Conservation (phyloP, 1,140 invertebrate genomes). For the Macrotrachela quadricornifera region DNA sequence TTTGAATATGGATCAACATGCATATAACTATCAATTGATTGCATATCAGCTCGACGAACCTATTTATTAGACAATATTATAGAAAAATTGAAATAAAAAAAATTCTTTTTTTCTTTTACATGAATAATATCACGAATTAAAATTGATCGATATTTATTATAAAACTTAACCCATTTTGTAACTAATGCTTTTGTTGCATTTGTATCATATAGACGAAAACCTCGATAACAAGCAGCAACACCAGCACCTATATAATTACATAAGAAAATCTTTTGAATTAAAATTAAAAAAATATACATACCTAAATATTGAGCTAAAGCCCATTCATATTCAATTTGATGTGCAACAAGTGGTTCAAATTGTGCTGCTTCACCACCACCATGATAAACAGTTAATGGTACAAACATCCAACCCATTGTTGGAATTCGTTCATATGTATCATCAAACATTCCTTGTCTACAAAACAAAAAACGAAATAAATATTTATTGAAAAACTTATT, state of each 20-base stretch:
- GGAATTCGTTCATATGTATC: neutral
- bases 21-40: slow-evolving; percentile 6
- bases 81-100: no score
- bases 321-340: slow-evolving; percentile 3
- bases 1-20: slow-evolving; percentile 1
- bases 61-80: no score
- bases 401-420: slow-evolving; percentile 6
- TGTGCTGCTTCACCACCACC: neutral
- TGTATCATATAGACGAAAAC: slow-evolving; percentile 1
- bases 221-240: slow-evolving; percentile 7
- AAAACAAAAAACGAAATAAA: neutral
- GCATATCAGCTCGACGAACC: slow-evolving; percentile 1
- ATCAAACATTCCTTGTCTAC: slow-evolving; percentile 6
- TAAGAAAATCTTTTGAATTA: no score
- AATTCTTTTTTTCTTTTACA: neutral
- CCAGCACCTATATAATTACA: no score
- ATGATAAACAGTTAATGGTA: slow-evolving; percentile 1
- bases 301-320: slow-evolving; percentile 7
- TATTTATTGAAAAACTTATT: no score
- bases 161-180: slow-evolving; percentile 3
- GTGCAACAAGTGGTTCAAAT: slow-evolving; percentile 1
- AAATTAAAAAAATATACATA: no score
- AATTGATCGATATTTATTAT: slow-evolving; percentile 1
- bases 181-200: neutral
- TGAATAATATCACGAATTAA: slow-evolving; percentile 2